Conservation (phyloP, 1,140 invertebrate species). For the Drosophila miranda region DNA sequence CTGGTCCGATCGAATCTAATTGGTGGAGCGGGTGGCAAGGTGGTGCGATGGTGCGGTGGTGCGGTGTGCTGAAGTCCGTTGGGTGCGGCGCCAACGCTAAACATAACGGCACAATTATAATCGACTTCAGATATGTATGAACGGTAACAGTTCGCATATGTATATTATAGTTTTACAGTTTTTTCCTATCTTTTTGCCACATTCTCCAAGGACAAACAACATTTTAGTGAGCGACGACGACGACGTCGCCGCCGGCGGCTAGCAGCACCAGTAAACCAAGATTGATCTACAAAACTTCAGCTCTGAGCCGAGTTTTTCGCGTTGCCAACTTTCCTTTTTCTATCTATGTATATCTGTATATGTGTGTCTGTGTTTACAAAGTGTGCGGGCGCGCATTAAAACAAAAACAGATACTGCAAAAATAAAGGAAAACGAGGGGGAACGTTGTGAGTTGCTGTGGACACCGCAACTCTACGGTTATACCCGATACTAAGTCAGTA, state of each 20-base stretch:
- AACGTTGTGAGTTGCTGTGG: too few species aligned
- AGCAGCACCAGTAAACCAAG: constrained; percentile 65
- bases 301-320: constrained; percentile 57
- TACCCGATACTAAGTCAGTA: too few species aligned
- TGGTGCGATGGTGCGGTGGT: background rate
- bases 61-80: constrained; percentile 25
- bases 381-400: constrained; percentile 70
- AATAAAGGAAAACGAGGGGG: constrained; percentile 18
- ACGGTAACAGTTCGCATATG: constrained; percentile 13
- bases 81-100: constrained; percentile 70
- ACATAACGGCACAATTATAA: constrained; percentile 72
- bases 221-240: constrained; percentile 67
- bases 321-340: constrained; percentile 55
- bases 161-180: constrained; percentile 9
- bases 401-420: constrained; percentile 43
- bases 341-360: constrained; percentile 10
- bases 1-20: constrained; percentile 42
- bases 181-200: constrained; percentile 59
- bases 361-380: constrained; percentile 37
- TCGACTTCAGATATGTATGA: constrained; percentile 34
- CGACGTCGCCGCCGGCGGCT: constrained; percentile 55
- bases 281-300: constrained; percentile 69
- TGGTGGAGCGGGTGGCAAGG: constrained; percentile 27
- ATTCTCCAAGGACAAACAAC: constrained; percentile 79
- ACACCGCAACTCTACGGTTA: too few species aligned